These are phyloP conservation scores for Syritta pipiens DNA, from an alignment of 2,888 invertebrate species.

Conservation along the genomic window DNA sequence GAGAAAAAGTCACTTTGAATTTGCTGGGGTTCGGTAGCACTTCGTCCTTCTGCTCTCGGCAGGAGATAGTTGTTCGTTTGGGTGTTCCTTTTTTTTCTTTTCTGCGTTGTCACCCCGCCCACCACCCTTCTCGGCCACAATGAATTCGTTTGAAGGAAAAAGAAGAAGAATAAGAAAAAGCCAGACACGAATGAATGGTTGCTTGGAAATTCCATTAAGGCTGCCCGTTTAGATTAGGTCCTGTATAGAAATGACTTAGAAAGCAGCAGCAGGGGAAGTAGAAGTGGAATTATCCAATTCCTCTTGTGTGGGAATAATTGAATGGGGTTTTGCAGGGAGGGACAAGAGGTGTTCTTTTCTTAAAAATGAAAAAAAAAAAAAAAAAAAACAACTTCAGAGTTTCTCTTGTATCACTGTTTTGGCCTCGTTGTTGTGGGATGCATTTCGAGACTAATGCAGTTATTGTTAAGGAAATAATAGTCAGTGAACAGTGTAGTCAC, in stretches of 20 bases:
- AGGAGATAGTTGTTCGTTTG: conserved; percentile 15
- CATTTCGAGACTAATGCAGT: conserved; percentile 40
- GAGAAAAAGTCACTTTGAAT: conserved; percentile 26
- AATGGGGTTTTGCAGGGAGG: conserved; percentile 30
- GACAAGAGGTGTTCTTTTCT: too few relatives aligned
- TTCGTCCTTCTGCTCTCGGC: too few relatives aligned
- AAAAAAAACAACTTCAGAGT: neutral
- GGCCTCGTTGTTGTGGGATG: conserved; percentile 6
- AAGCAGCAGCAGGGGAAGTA: neutral
- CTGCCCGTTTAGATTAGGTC: conserved; percentile 51
- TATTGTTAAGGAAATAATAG: neutral
- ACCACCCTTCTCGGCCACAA: neutral
- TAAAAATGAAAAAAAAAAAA: neutral
- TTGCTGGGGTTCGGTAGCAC: conserved; percentile 33
- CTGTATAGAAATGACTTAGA: conserved; percentile 17
- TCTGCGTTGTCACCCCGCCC: too few relatives aligned
- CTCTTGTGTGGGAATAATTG: conserved; percentile 48
- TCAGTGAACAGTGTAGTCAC: neutral
- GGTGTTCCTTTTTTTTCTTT: neutral
- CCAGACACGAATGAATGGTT: conserved; percentile 35
- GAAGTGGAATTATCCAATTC: conserved; percentile 33
- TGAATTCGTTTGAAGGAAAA: conserved; percentile 18
- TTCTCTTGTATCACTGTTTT: conserved; percentile 7
- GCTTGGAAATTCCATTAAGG: conserved; percentile 61
- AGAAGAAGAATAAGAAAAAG: conserved; percentile 10